Evolutionary conservation across 2,797 vertebrate species (phyloP), one percentile per base, ranked within the genome.

Genomic region (Megaceryle alcyon): DNA sequence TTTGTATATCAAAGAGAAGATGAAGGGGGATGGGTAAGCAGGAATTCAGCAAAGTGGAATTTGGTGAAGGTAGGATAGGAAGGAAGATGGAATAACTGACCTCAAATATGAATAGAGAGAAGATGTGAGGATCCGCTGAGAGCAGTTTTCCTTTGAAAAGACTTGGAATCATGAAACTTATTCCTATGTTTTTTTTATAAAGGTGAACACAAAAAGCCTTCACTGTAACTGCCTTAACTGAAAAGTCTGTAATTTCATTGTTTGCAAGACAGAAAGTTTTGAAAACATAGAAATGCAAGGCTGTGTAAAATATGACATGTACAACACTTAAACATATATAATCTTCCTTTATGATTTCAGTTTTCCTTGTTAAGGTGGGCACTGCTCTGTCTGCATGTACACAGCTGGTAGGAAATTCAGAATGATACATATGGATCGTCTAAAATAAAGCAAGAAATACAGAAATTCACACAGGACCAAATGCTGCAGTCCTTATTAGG

Each of bases 251-350:
- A 56, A 65, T 84, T 87, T 41, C 56, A 80, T 80, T 87, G 31
- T 77, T 95, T 94, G 85, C 72, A 88, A 75, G 79, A 92, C 69
- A 82, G 77, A 72, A 89, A 80, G 60, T 82, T 94, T 92, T 57
- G 64, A 81, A 80, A 87, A 79, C 65, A 48, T 7, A 90, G 61
- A 94, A 92, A 85, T 61, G 79, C 57, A 82, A 92, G 82, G 69
- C 57, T 73, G 31, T 54, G 85, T 90, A 94, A 94, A 92, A 88
- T 49, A 80, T 81, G 86, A 83, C 61, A 25, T 4, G 29, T 46
- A 57, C n/a, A 71, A 51, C 18, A 65, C 79, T 85, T 66, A 33
- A 77, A 68, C 48, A 48, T 77, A 49, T 90, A 91, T 90, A 64
- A 90, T 83, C 85, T 81, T 75, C 75, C 82, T 81, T 85, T 86